Evolutionary conservation across 2,113 vertebrate genomes (phyloP), one percentile per base, ranked within the genome.

Genomic region (Parus major): DNA sequence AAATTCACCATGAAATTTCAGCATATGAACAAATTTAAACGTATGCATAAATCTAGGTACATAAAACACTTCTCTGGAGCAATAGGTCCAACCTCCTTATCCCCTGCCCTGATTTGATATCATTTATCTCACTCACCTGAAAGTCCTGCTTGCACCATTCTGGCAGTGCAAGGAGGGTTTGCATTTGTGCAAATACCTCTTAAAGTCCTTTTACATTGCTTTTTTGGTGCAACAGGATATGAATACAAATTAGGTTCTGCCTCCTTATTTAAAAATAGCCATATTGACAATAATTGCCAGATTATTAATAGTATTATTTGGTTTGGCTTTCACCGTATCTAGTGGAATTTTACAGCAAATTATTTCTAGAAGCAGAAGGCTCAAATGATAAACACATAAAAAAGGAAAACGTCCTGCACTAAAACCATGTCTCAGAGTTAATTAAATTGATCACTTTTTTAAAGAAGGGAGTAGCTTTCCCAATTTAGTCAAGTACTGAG

Each of bases 401-500:
- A 39, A 90, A 78, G 69, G 76, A 91, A 92, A 96, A 93, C 0
- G 11, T 70, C 92, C 71, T 75, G 49, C 47, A 59, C 68, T 75
- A 64, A 82, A 95, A 36, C 56, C 44, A 36, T 46, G 41, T 68
- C 90, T 71, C 41, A 2, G 71, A 93, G 65, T 95, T 92, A 90
- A 96, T 96, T 82, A 77, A 90, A 91, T 77, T 88, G 90, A 94
- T 95, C 93, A 88, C 85, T 94, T 76, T 82, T 86, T 80, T 29
- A 7, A 49, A 65, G 60, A 80, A 47, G 44, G 20, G 47, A 52
- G 71, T 52, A 59, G 47, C 23, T 47, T 73, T 81, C 76, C 76
- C 60, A 25, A 81, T 94, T 77, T 9, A 75, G 72, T 41, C 44
- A 60, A 81, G 82, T 50, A 39, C 75, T 66, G 60, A 69, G 85